A percentile compares a stretch with the other conserved stretches of the same genome.
These are phyloP conservation scores for Equus przewalskii DNA, from an alignment of 2,113 vertebrate species.

Conservation along the genomic window DNA sequence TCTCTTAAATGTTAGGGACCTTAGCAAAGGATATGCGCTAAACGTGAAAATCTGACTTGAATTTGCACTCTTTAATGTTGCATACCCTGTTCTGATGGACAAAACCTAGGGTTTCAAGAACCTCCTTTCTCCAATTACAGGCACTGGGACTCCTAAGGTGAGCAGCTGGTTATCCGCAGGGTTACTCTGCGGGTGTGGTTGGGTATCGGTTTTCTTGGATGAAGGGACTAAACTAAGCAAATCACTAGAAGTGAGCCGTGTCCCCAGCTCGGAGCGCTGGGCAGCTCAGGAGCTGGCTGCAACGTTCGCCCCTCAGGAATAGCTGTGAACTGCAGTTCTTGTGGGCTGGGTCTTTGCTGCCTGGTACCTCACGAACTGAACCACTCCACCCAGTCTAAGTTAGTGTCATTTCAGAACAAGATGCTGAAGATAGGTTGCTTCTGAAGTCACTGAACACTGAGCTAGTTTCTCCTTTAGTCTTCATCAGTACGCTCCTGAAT, in stretches of 20 bases:
- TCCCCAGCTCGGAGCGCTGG: not conserved
- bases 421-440: not conserved
- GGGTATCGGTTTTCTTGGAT: not conserved
- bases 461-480: not conserved
- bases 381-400: not conserved
- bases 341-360: not conserved
- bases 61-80: constrained; percentile 40
- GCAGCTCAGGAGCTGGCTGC: not conserved
- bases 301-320: not conserved
- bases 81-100: not conserved
- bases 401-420: not conserved
- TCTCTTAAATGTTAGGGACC: constrained; percentile 46
- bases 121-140: not conserved
- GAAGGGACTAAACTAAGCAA: constrained; percentile 7
- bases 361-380: not conserved
- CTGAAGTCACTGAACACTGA: not conserved
- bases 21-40: constrained; percentile 51
- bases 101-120: not conserved
- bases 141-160: not conserved
- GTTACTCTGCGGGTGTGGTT: not conserved
- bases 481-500: not conserved
- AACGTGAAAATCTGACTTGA: constrained; percentile 43
- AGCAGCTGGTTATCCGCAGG: not conserved
- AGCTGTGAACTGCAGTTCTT: not conserved
- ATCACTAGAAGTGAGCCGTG: not conserved